phyloP scores from a whole-genome alignment of 1,140 invertebrate species.

The Holotrichia oblita region DNA sequence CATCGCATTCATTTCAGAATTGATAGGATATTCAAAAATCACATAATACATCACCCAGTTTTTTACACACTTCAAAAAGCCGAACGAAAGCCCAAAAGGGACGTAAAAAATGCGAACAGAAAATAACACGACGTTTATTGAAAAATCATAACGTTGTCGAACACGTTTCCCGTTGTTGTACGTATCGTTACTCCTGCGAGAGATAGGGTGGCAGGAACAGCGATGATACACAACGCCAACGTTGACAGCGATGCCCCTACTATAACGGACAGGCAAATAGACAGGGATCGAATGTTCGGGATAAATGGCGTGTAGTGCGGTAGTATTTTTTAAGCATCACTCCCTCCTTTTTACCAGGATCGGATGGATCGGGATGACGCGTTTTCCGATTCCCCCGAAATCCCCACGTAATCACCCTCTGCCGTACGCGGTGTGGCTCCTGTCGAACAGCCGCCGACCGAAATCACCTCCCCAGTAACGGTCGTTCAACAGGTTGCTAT shows the following conservation, averaged over 20 bases:
- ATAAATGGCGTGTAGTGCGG: neutral
- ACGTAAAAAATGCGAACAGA: neutral
- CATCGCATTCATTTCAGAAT: too few species aligned
- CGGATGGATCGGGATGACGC: neutral
- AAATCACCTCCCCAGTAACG: conserved; percentile 47
- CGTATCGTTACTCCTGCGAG: neutral
- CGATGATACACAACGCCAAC: neutral
- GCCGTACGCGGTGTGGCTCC: neutral
- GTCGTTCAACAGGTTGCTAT: conserved; percentile 59
- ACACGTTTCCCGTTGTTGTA: conserved; percentile 16
- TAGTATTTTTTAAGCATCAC: conserved; percentile 9
- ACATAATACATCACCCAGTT: conserved; percentile 6
- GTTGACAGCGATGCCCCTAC: neutral
- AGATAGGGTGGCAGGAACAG: neutral
- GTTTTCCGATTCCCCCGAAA: conserved; percentile 23
- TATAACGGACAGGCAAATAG: neutral
- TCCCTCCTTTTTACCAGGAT: neutral
- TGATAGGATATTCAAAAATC: neutral
- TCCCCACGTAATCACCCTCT: neutral
- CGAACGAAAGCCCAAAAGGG: neutral
- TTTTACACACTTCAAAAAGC: neutral
- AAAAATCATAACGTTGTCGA: conserved; percentile 36
- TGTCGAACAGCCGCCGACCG: conserved; percentile 11
- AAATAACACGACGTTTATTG: conserved; percentile 36
- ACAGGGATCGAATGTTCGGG: conserved; percentile 16